Conservation (phyloP, 1,140 invertebrate genomes). For the honey bee (Apis mellifera) region Amel_HAv3.1 CM009944.2:1409001-1409500, state of each 20-base stretch:
- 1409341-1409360: no score
- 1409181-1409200: constrained; percentile 31
- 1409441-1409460: no score
- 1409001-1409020: constrained; percentile 22
- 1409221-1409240: background rate
- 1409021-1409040: constrained; percentile 32
- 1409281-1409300: background rate
- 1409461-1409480: no score
- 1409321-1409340: no score
- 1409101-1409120: constrained; percentile 6
- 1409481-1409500: no score
- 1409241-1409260: no score
- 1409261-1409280: background rate
- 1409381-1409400: no score
- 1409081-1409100: constrained; percentile 25
- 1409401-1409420: no score
- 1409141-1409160: constrained; percentile 27
- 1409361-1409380: no score
- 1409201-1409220: constrained; percentile 5
- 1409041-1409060: constrained; percentile 57
- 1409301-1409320: no score
- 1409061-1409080: constrained; percentile 47
- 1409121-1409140: constrained; percentile 20
- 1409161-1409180: constrained; percentile 10
- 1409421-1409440: no score